These are phyloP conservation scores for Anolis sagrei DNA, from an alignment of 2,113 vertebrate genomes.

Conservation along the genomic window DNA sequence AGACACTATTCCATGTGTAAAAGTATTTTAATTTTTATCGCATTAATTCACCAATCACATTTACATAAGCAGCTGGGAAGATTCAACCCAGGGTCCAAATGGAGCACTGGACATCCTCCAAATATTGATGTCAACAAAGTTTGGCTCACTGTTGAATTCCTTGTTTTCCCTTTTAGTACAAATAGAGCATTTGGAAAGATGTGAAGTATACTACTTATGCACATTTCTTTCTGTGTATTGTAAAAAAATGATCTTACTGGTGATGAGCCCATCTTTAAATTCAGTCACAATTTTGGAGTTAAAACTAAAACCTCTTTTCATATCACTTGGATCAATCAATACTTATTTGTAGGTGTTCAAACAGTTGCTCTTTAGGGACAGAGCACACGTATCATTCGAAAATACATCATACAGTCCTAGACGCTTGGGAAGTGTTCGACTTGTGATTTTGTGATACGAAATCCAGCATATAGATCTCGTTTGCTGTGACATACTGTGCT, in stretches of 20 bases:
- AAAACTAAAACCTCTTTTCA: neutral
- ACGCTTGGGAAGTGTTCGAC: too few relatives aligned
- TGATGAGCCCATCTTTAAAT: neutral
- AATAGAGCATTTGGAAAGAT: neutral
- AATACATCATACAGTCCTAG: too few relatives aligned
- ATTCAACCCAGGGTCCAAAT: too few relatives aligned
- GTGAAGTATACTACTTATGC: neutral
- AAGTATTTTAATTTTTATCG: neutral
- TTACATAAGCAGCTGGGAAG: neutral
- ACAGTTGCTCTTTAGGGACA: neutral
- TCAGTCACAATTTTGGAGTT: neutral
- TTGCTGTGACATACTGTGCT: too few relatives aligned
- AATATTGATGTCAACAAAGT: neutral
- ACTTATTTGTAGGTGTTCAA: neutral
- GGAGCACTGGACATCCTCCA: neutral
- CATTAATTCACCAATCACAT: neutral
- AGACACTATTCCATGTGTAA: neutral
- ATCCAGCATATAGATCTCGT: too few relatives aligned
- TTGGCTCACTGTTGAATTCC: neutral
- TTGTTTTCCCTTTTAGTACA: neutral
- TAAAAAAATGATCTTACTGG: neutral
- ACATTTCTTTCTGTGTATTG: neutral
- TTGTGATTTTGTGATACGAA: too few relatives aligned
- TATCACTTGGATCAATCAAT: neutral
- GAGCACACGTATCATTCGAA: too few relatives aligned